Evolutionary conservation across 2,797 vertebrate species (phyloP).

Genomic region (Acanthurus leucopareius): DNA sequence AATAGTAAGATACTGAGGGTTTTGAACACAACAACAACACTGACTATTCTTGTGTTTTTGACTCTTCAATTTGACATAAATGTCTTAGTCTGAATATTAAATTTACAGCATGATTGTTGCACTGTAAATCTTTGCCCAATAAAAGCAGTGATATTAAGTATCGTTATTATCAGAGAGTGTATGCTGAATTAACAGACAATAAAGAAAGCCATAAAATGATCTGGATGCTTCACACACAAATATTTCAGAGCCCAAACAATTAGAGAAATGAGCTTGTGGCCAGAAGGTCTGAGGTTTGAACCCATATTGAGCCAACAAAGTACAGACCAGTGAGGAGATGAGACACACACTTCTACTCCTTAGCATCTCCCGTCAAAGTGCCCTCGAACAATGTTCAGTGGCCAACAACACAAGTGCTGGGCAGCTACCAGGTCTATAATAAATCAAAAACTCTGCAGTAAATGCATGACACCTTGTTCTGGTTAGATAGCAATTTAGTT

Average conservation of each 20-base stretch:
- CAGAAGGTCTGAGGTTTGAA: constrained; percentile 67
- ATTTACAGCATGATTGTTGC: constrained; percentile 32
- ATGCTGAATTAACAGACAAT: constrained; percentile 62
- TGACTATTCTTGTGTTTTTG: no score
- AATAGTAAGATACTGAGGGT: no score
- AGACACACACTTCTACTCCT: constrained; percentile 74
- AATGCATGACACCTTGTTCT: constrained; percentile 76
- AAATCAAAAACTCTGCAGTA: constrained; percentile 81
- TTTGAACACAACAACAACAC: no score
- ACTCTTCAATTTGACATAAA: not conserved
- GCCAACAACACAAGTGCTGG: constrained; percentile 78
- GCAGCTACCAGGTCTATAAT: constrained; percentile 80
- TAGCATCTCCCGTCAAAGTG: constrained; percentile 76
- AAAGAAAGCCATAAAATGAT: constrained; percentile 62
- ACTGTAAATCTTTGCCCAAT: constrained; percentile 49
- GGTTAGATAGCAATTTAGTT: constrained; percentile 74
- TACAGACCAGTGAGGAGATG: constrained; percentile 63
- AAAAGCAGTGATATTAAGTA: constrained; percentile 28
- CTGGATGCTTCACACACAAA: constrained; percentile 48
- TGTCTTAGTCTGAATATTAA: constrained; percentile 9
- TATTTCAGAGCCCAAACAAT: constrained; percentile 70
- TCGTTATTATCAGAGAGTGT: constrained; percentile 54
- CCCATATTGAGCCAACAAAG: constrained; percentile 55
- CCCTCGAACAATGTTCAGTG: constrained; percentile 81
- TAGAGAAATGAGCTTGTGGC: constrained; percentile 68